Base-by-base conservation (phyloP, 2,113 vertebrate genomes). In the Alethe castanea region DNA sequence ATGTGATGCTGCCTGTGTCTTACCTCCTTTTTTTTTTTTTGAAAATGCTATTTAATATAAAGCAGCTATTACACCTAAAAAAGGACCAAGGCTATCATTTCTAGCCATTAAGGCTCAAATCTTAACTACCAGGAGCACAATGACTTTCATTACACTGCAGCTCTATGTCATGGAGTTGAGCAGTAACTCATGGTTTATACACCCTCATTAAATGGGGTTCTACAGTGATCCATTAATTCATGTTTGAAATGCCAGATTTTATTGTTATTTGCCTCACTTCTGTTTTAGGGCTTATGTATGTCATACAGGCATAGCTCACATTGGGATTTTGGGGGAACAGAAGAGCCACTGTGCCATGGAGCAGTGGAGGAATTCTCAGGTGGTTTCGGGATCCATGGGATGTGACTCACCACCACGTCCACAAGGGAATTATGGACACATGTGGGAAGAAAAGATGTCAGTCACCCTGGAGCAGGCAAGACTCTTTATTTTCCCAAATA, bases 181-280 rank as follows among this genome's bases (percentile, higher is more conserved):
- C 93, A 94, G 95, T 96, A 97, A 97, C 95, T 96, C 95, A 96
- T 74, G 72, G 92, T 92, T 97, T 96, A 97, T 95, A 90, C 65
- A 53, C 80, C 90, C 80, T 92, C 95, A 93, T 96, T 96, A 96
- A 96, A 95, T 79, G 69, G 80, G 70, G 80, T 81, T 90, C 95
- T 95, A 94, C 69, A 86, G 80, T 81, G 86, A 95, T 84, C 92
- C 81, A 97, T 96, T 97, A 96, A 96, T 92, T 86, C 95, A 77
- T 44, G 53, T 74, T 92, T 84, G 95, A 97, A 97, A 97, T 96
- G 96, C 90, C 93, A 97, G 80, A 64, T 97, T 96, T 96, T 96
- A 96, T 96, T 8, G 36, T 92, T 97, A 90, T 96, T 96, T 97
- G 92, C 88, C 90, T 88, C 95, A 76, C 60, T 96, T 88, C 88